Base-by-base conservation (phyloP, 2,888 invertebrate species). In the Andrena camellia region DNA sequence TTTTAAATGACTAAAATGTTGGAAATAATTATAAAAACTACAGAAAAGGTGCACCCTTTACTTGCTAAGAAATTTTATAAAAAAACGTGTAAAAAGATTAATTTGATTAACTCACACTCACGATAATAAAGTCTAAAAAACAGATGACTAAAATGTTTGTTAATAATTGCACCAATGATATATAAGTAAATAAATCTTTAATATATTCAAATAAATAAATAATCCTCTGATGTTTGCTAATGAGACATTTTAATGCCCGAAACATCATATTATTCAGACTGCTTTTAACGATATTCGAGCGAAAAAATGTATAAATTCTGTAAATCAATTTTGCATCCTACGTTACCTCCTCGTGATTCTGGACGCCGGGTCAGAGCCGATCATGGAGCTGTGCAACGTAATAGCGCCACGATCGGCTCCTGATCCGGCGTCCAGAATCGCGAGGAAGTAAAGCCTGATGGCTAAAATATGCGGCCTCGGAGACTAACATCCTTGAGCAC, bases 81-180 rank as follows among this genome's bases (percentile, higher is more conserved):
- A 10, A 35, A 35, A 35, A 8, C 33, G 33, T 8, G 8, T 35
- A 10, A 35, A 35, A 33, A 6, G 2, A 35, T 35, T 35, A 8
- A 35, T 35, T 35, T 35, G n/a, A 67, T 26, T 60, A 50, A 86
- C 85, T 83, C 52, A 88, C 86, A 7, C 59, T 68, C 5, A 76
- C 73, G 2, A 88, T 35, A 57, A 83, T n/a, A 17, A 85, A 86
- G 67, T 85, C 86, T 26, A 86, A 29, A 3, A 81, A 82, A 50
- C 83, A 81, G 13, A 86, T 83, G 8, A 84, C 71, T 8, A 85
- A n/a, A 20, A 69, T 87, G n/a, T 85, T 81, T n/a, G 78, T 60
- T 13, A 86, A n/a, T 35, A 88, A 79, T 52, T 88, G 86, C 29
- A 81, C 60, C 5, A 88, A 33, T 0, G 75, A 67, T 23, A 76